Evolutionary conservation across 2,888 invertebrate genomes (phyloP), one percentile per base, ranked within the genome.

Genomic region (Phymatocera aterrima): DNA sequence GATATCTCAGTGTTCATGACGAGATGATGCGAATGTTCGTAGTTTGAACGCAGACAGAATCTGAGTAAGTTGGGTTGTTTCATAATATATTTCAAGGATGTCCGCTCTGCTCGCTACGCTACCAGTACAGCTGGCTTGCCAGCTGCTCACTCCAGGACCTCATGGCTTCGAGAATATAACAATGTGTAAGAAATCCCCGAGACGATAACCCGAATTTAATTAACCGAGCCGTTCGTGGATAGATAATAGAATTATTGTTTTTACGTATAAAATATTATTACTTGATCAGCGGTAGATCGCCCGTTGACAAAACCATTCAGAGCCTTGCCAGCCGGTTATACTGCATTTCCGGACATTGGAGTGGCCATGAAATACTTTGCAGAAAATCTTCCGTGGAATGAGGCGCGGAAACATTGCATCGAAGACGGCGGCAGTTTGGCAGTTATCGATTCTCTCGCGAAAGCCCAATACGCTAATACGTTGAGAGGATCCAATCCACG

Each of bases 301-400:
- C 4, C 68, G 46, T 43, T 21, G 8, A n/a, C 21, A 1, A 21
- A 68, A 43, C 46, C 43, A 68, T 5, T 15, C 5, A n/a, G 51
- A 4, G 12, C 34, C 10, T n/a, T 72, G 21, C 40, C 75, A 3
- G 40, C 37, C 6, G 75, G 75, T 8, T 75, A 75, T 43, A 48
- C 46, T 24, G 37, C 75, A n/a, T 75, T 40, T 12, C 57, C 75
- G 57, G 75, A 75, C 8, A 57, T 75, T 24, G 75, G 75, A 40
- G 34, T 40, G 0, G 75, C 57, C 28, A 51, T 28, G 34, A 75
- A 57, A 12, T 72, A 72, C 31, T 51, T 28, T 34, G 18, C n/a
- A 4, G 28, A 31, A 8, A 34, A 64, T 31, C 34, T 72, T 0
- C 3, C 18, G 31, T 72, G 72, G 72, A 34, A 72, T 8, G 31